These are phyloP conservation scores for Spodoptera frugiperda DNA, from an alignment of 1,140 invertebrate genomes.

Conservation along the genomic window DNA sequence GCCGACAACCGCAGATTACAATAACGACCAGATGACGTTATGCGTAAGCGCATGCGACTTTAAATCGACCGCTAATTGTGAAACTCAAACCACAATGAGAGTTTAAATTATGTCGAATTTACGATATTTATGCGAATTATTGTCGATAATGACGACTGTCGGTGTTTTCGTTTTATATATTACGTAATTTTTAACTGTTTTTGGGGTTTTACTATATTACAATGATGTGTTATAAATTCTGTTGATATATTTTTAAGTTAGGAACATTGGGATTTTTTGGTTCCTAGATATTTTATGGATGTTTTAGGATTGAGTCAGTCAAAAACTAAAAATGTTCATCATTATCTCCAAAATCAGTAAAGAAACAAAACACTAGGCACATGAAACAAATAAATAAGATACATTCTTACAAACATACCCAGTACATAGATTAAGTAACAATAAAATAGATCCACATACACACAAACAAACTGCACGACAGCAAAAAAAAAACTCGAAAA, in stretches of 20 bases:
- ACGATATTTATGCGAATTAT: constrained; percentile 53
- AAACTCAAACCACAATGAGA: constrained; percentile 60
- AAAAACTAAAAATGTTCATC: neutral
- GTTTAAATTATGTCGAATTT: constrained; percentile 52
- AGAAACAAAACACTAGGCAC: no score
- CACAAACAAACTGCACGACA: constrained; percentile 17
- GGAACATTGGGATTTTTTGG: no score
- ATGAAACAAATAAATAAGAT: no score
- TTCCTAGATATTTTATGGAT: no score
- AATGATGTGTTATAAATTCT: neutral
- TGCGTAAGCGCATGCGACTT: constrained; percentile 46
- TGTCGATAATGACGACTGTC: constrained; percentile 50
- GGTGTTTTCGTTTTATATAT: constrained; percentile 4
- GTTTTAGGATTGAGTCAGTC: no score
- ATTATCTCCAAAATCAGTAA: neutral
- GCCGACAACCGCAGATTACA: constrained; percentile 48
- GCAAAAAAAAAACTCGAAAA: constrained; percentile 11
- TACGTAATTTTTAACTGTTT: constrained; percentile 4
- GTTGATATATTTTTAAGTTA: no score
- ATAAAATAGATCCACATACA: neutral
- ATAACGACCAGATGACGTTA: constrained; percentile 48
- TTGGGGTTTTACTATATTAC: neutral
- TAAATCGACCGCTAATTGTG: constrained; percentile 66
- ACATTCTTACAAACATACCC: no score
- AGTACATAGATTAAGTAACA: no score